Percentiles rank a stretch among this genome's conserved stretches.
phyloP scores from a whole-genome alignment of 2,797 vertebrate species.

The Taenioides sp. region DNA sequence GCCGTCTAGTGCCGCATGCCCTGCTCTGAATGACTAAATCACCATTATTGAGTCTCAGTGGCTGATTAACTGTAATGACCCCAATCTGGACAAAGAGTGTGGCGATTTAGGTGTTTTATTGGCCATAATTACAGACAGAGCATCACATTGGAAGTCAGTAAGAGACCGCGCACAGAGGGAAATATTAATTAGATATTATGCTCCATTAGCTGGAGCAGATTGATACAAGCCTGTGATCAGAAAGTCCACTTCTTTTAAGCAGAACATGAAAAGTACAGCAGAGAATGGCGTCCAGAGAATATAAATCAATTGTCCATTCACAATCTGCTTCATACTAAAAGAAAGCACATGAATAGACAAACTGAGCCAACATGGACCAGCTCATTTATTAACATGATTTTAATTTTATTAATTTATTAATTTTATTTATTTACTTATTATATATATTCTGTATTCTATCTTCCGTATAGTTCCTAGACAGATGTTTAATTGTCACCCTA shows the following conservation, averaged over 20 bases:
- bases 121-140: slow-evolving; percentile 69
- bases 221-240: slow-evolving; percentile 34
- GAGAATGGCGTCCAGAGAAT: slow-evolving; percentile 16
- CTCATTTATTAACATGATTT: background rate
- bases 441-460: no score
- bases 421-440: no score
- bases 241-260: slow-evolving; percentile 32
- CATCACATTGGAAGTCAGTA: slow-evolving; percentile 63
- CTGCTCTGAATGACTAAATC: slow-evolving; percentile 61
- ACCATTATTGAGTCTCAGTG: slow-evolving; percentile 59
- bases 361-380: background rate
- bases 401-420: no score
- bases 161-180: slow-evolving; percentile 42
- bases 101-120: slow-evolving; percentile 66
- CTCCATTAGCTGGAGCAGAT: slow-evolving; percentile 58
- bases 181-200: slow-evolving; percentile 73
- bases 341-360: background rate
- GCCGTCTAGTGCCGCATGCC: slow-evolving; percentile 43
- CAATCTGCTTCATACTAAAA: slow-evolving; percentile 10
- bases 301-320: slow-evolving; percentile 34
- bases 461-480: no score
- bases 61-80: slow-evolving; percentile 69
- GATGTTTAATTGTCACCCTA: no score
- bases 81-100: slow-evolving; percentile 56
- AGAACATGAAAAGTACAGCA: slow-evolving; percentile 18